Evolutionary conservation across 2,888 invertebrate genomes (phyloP), one percentile per base, ranked within the genome.

Genomic region (Drosophila fulvimacula): DNA sequence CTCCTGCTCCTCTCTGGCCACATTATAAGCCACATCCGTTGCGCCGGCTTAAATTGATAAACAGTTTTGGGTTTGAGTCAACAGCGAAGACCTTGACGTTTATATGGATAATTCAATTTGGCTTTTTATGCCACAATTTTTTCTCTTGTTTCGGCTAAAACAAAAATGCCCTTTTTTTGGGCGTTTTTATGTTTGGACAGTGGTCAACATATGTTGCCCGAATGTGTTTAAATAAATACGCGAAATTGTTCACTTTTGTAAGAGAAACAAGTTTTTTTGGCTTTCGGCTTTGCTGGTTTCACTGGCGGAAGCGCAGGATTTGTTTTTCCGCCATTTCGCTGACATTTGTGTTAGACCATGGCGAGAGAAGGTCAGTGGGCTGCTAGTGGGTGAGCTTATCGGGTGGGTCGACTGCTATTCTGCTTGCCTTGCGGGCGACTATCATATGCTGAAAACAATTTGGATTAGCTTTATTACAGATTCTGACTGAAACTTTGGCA

Each of bases 231-330:
- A 87, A 88, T 85, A 85, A 85, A 88, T 88, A 82, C 88, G 82
- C 83, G 86, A 82, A 86, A 79, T 87, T 81, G 84, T 82, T 81
- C 82, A 87, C 87, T 79, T 79, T 83, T 79, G 77, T 74, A 66
- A 79, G 66, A 76, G 55, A 78, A 76, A 56, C 58, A 74, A 57
- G 19, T 34, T 41, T 17, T 49, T 53, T 52, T 68, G n/a, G n/a
- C 67, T 60, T 38, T 19, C 11, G n/a, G 69, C 53, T 58, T 56
- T 34, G 34, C 4, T 82, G 69, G 70, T 59, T 77, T 71, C 58
- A 68, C 56, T 58, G 84, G 88, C 91, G 92, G 92, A 92, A 91
- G 83, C 80, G 71, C 87, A 81, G 91, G 91, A 91, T 92, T 92
- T 92, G 92, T 92, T 91, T 91, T 90, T 90, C 85, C 90, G 89